Percentiles rank a stretch among this genome's conserved stretches.
Evolutionary conservation across 2,113 vertebrate genomes (phyloP).

Genomic region (Sula dactylatra): DNA sequence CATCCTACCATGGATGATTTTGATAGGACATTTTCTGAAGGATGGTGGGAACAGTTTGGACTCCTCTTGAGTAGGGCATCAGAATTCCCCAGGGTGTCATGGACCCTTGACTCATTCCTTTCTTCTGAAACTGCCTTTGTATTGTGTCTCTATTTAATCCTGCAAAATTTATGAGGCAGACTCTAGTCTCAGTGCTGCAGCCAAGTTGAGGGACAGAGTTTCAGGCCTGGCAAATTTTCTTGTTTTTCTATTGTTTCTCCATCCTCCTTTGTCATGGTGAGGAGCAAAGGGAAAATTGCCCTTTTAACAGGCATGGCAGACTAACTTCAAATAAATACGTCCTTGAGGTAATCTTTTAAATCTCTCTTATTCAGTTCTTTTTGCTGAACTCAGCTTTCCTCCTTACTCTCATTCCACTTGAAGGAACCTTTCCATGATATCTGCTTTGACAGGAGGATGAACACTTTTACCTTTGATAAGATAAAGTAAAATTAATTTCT

Average conservation of each 20-base stretch:
- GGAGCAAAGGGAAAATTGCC: background rate
- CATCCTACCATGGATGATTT: background rate
- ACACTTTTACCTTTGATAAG: background rate
- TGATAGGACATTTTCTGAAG: background rate
- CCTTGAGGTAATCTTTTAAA: background rate
- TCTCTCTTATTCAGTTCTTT: background rate
- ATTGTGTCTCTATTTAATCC: background rate
- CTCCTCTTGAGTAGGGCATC: background rate
- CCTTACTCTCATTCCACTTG: background rate
- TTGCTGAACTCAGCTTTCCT: background rate
- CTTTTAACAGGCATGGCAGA: background rate
- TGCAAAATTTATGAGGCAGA: background rate
- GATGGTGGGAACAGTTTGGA: background rate
- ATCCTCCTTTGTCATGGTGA: background rate
- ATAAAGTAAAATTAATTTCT: background rate
- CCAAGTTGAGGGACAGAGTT: background rate
- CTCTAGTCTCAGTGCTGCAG: background rate
- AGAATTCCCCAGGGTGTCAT: background rate
- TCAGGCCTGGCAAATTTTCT: background rate
- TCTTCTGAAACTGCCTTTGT: background rate
- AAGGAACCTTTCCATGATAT: background rate
- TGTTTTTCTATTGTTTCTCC: constrained; percentile 5
- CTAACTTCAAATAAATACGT: background rate
- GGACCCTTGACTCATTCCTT: background rate
- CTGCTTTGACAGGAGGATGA: background rate